Evolutionary conservation across 1,140 invertebrate species (phyloP).

Genomic region (Drosophila arawakana): DNA sequence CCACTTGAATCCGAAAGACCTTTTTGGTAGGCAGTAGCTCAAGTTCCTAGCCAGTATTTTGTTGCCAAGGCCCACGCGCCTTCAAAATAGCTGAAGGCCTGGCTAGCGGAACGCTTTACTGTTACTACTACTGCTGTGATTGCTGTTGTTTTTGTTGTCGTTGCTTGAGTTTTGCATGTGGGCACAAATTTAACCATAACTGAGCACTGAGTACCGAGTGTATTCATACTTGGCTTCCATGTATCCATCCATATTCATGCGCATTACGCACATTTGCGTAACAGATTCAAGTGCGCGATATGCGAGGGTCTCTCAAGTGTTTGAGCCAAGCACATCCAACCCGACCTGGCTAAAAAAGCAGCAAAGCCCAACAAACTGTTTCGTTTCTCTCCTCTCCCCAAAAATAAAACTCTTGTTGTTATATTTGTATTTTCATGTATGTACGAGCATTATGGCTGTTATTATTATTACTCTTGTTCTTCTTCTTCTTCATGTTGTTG

Average conservation of each 20-base stretch:
- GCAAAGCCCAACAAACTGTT: slow-evolving; percentile 52
- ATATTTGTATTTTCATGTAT: slow-evolving; percentile 25
- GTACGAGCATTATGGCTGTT: slow-evolving; percentile 23
- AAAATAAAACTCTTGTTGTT: slow-evolving; percentile 53
- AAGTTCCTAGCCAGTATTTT: slow-evolving; percentile 50
- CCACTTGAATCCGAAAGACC: slow-evolving; percentile 51
- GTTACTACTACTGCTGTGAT: slow-evolving; percentile 35
- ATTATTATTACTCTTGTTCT: slow-evolving; percentile 30
- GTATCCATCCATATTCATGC: slow-evolving; percentile 72
- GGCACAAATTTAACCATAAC: slow-evolving; percentile 20
- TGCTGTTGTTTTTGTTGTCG: neutral
- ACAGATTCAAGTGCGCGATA: slow-evolving; percentile 80
- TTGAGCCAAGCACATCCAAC: slow-evolving; percentile 46
- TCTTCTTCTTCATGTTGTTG: slow-evolving; percentile 18
- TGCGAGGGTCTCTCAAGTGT: slow-evolving; percentile 68
- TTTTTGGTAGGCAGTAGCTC: slow-evolving; percentile 64
- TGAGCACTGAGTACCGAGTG: slow-evolving; percentile 5
- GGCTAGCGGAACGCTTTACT: slow-evolving; percentile 50
- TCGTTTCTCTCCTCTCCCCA: slow-evolving; percentile 9
- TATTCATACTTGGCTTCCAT: slow-evolving; percentile 28
- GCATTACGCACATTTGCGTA: slow-evolving; percentile 82
- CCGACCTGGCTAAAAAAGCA: neutral
- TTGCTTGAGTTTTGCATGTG: slow-evolving; percentile 32
- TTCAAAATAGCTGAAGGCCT: slow-evolving; percentile 62
- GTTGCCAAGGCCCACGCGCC: slow-evolving; percentile 72